These are phyloP conservation scores for Mus caroli DNA, from an alignment of 2,797 vertebrate genomes.

Conservation along the genomic window DNA sequence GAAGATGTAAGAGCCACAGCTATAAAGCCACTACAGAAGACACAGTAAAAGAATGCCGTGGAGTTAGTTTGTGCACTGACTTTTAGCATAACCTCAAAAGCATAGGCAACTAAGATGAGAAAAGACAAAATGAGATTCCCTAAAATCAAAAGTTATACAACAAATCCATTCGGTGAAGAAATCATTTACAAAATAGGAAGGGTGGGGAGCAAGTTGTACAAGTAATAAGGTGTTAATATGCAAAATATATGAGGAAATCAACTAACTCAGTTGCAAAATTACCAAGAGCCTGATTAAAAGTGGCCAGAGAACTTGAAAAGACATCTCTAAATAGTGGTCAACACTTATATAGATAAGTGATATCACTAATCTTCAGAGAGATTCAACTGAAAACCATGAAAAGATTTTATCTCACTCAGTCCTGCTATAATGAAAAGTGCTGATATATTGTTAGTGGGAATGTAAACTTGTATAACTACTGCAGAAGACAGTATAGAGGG, in stretches of 20 bases:
- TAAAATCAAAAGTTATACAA: not conserved
- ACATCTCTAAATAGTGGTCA: not conserved
- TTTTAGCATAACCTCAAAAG: not conserved
- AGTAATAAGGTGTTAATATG: not conserved
- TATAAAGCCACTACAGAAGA: not conserved
- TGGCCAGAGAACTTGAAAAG: not conserved
- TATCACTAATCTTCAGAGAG: not conserved
- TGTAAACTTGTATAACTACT: not conserved
- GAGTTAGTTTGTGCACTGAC: not conserved
- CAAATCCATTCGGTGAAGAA: not conserved
- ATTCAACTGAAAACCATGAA: not conserved
- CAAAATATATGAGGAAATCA: not conserved
- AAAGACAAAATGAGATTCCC: not conserved
- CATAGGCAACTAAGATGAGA: not conserved
- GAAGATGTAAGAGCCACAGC: not conserved
- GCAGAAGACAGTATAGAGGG: not conserved
- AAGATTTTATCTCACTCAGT: not conserved
- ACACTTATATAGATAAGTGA: not conserved
- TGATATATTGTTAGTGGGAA: not conserved
- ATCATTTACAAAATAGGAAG: not conserved
- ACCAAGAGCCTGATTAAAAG: not conserved
- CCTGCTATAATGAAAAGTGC: not conserved
- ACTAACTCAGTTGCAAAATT: not conserved
- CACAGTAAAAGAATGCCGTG: not conserved
- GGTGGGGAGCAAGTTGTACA: not conserved